These are phyloP conservation scores for Penaeus monodon DNA, from an alignment of 2,888 invertebrate genomes.

Conservation along the genomic window DNA sequence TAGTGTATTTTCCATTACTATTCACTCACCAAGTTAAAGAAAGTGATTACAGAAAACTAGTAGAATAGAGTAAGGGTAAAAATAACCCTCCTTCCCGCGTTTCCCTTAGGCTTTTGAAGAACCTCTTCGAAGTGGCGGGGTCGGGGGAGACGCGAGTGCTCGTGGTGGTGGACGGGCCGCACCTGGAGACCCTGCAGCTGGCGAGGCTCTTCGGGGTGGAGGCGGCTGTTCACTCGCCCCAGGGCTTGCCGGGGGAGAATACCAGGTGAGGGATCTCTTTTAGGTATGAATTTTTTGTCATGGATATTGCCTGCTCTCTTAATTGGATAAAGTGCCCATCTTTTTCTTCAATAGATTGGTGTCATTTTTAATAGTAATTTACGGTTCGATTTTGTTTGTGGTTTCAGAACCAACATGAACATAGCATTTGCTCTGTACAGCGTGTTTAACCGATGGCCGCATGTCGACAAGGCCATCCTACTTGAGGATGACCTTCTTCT, in stretches of 20 bases:
- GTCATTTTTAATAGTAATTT: too few species aligned
- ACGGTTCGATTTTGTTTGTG: neutral
- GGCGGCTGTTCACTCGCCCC: conserved; percentile 32
- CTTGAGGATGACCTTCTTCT: conserved; percentile 55
- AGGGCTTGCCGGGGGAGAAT: conserved; percentile 43
- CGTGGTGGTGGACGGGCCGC: conserved; percentile 45
- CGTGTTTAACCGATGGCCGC: conserved; percentile 27
- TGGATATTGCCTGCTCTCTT: too few species aligned
- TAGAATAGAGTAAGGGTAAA: too few species aligned
- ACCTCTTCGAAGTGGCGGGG: conserved; percentile 33
- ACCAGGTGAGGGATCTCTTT: conserved; percentile 28
- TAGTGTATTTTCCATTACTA: neutral
- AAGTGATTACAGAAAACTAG: too few species aligned
- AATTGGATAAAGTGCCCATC: too few species aligned
- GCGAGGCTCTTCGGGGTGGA: conserved; percentile 8
- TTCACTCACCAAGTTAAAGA: too few species aligned
- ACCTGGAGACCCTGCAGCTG: conserved; percentile 39
- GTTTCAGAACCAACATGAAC: conserved; percentile 45
- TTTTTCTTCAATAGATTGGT: too few species aligned
- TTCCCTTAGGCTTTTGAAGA: conserved; percentile 39
- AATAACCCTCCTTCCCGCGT: too few species aligned
- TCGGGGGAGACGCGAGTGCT: conserved; percentile 30
- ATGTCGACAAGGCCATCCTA: conserved; percentile 41
- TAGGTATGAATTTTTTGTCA: too few species aligned
- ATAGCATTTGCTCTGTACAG: conserved; percentile 42